Base-by-base conservation (phyloP, 2,113 vertebrate species). In the Siniperca chuatsi region DNA sequence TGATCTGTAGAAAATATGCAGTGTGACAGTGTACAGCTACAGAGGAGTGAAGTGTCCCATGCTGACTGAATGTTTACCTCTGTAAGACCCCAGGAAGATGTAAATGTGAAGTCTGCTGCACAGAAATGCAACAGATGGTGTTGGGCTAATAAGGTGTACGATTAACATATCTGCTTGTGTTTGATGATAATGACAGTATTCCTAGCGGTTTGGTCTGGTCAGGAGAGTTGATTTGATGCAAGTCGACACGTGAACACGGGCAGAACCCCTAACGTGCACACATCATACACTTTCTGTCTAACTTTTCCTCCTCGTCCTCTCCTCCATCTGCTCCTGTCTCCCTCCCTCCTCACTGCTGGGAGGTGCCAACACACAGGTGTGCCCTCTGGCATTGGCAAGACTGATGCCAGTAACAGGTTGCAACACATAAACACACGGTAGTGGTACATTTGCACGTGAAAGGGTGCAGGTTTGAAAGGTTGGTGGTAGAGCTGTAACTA, bases 81-180 rank as follows among this genome's bases (percentile, higher is more conserved):
- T 75, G 29, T 35, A 20, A 50, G 33, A 57, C 25, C 70, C 20
- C 12, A 13, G 18, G 57, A 55, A 82, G 54, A 76, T 68, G 61
- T 40, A 52, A 60, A 68, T 83, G 4, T 77, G 4, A 68, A 65
- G 72, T 54, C 68, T 81, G 64, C 6, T 46, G 42, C 25, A 21
- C 29, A 54, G 54, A 29, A 8, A 35, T 65, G 69, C 62, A 80
- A 79, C 85, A 85, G 82, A 80, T 82, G 82, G 71, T 8, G 25
- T 18, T 0, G 33, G 33, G 8, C 70, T 87, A 82, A 87, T 82
- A 65, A 84, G 78, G 65, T 54, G 52, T 35, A 9, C 2, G 11
- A 76, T 87, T 62, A 79, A 50, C 74, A 87, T 78, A 66, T 46
- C 52, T 25, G 66, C 33, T 58, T 40, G 40, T 71, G 65, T 67